Evolutionary conservation across 2,888 invertebrate genomes (phyloP), one percentile per base, ranked within the genome.

Genomic region (Autographa gamma): DNA sequence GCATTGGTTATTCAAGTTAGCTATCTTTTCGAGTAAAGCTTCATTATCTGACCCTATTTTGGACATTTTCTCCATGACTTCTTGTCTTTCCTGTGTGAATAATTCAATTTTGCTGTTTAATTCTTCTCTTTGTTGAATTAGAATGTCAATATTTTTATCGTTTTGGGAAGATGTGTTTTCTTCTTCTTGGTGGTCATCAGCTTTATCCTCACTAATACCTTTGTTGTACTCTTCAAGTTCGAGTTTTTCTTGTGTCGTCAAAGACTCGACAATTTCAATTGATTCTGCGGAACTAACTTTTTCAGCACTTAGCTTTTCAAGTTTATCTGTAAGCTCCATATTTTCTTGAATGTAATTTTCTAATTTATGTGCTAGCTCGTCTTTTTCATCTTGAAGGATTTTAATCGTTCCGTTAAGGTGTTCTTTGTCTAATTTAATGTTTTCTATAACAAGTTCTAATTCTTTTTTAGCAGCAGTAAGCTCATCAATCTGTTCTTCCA

Each of bases 261-360:
- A 92, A 16, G 97, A 95, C 86, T 97, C 97, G 0, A 97, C 97
- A 73, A 97, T 97, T 92, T 97, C 97, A 65, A 97, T 97, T 62
- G 97, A 97, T 90, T 97, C 97, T 5, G 97, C 97, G 0, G 97
- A 97, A 66, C 97, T 97, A 1, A 97, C 97, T 86, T 97, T 97
- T 88, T 97, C 97, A 19, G 96, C 96, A 85, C 97, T 97, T 7
- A 97, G 86, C 88, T 98, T 98, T 81, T 97, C 97, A 48, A 98
- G 91, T 89, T 97, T 97, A 82, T 97, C 97, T 34, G 97, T 95
- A 13, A 98, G 91, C 74, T 97, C 98, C 83, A 97, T 97, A 86
- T 98, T 98, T 92, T 97, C 97, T 86, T 97, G 96, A 41, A 97
- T 95, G 82, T 97, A 97, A 83, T 95, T 96, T 77, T 97, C 96